These are phyloP conservation scores for Anthoptus insignis DNA, from an alignment of 2,888 invertebrate species.

Conservation along the genomic window DNA sequence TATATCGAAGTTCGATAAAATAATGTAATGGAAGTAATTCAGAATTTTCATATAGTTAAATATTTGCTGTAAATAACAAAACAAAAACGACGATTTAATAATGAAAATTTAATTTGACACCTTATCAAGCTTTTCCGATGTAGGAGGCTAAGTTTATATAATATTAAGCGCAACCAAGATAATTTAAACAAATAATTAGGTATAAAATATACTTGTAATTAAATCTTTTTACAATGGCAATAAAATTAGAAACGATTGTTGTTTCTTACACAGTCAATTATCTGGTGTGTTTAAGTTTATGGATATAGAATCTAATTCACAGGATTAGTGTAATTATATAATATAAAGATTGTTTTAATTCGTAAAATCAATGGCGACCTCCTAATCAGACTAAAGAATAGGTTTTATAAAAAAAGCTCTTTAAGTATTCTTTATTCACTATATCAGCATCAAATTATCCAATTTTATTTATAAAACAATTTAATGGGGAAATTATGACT, in stretches of 20 bases:
- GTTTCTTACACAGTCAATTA: slow-evolving; percentile 65
- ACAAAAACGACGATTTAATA: slow-evolving; percentile 13
- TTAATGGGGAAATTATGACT: too few species aligned
- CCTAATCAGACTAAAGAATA: slow-evolving; percentile 31
- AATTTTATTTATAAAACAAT: neutral
- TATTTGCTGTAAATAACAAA: slow-evolving; percentile 2
- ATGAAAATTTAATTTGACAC: slow-evolving; percentile 23
- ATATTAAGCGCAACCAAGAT: slow-evolving; percentile 37
- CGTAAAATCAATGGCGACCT: slow-evolving; percentile 26
- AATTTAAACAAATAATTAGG: slow-evolving; percentile 30
- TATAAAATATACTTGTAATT: slow-evolving; percentile 30
- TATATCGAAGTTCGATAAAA: slow-evolving; percentile 9
- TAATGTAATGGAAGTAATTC: too few species aligned
- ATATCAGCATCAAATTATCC: neutral
- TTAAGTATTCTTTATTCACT: neutral
- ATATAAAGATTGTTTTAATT: neutral
- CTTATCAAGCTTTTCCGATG: slow-evolving; percentile 9
- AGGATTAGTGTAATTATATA: slow-evolving; percentile 14
- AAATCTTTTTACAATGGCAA: slow-evolving; percentile 54
- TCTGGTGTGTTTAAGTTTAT: slow-evolving; percentile 41
- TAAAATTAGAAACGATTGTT: slow-evolving; percentile 51
- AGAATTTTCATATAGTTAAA: slow-evolving; percentile 1
- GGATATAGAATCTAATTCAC: slow-evolving; percentile 15
- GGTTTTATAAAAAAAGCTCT: neutral
- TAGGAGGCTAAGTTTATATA: slow-evolving; percentile 26